phyloP scores from a whole-genome alignment of 1,140 invertebrate species.

The Scaptomyza hsui region DNA sequence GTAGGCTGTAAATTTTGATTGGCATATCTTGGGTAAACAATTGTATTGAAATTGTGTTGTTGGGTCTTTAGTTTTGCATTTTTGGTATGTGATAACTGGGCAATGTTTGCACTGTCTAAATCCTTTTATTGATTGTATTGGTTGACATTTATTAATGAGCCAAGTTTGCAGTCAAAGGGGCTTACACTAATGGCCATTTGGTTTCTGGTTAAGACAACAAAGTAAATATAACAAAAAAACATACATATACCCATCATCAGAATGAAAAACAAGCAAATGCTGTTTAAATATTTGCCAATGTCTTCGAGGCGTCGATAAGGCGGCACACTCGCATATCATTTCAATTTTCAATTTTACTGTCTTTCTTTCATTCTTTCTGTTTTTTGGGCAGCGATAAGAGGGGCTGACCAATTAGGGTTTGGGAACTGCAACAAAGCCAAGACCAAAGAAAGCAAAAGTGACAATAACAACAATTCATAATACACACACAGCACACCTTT shows the following conservation, averaged over 20 bases:
- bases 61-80: conserved; percentile 11
- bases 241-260: conserved; percentile 9
- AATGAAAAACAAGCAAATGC: conserved; percentile 29
- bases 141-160: conserved; percentile 71
- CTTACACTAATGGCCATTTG: conserved; percentile 76
- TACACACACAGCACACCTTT: conserved; percentile 36
- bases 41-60: conserved; percentile 40
- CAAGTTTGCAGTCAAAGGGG: conserved; percentile 36
- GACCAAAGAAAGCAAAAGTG: conserved; percentile 63
- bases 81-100: neutral
- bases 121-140: conserved; percentile 79
- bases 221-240: conserved; percentile 22
- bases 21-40: conserved; percentile 74
- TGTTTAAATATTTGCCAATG: conserved; percentile 78
- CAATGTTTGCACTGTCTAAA: conserved; percentile 67
- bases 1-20: conserved; percentile 30
- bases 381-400: conserved; percentile 49
- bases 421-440: conserved; percentile 55
- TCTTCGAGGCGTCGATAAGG: conserved; percentile 48
- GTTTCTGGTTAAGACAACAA: conserved; percentile 26
- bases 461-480: conserved; percentile 35
- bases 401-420: conserved; percentile 61
- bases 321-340: conserved; percentile 31
- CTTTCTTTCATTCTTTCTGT: conserved; percentile 18
- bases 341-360: conserved; percentile 36